Base-by-base conservation (phyloP, 2,113 vertebrate genomes). In the Amphiprion ocellaris region DNA sequence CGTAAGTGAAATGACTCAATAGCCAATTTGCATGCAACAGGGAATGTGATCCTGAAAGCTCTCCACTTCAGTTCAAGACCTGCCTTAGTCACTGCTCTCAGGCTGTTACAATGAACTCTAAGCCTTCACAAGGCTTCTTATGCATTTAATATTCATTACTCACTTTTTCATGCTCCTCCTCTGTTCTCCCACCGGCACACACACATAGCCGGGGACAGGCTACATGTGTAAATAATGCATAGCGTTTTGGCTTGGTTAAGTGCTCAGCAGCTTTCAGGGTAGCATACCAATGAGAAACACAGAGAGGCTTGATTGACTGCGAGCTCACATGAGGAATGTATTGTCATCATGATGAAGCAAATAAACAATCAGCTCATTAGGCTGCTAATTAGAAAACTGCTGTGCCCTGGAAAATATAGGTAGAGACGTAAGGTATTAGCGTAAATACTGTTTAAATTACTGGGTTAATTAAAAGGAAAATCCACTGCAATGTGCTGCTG, bases 221-320 rank as follows among this genome's bases (percentile, higher is more conserved):
- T 54, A n/a, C 16, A 15, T 23, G 81, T 70, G 83, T 92, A 83
- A 92, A 90, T 90, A 90, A 92, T 92, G 80, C 63, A 89, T 74
- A 6, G 26, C 68, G 75, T 68, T 81, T 81, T 46, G 33, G 79
- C 72, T 64, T 77, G 66, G 77, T 84, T 85, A 86, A 90, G 83
- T 80, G 79, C 77, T 73, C 55, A 44, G 59, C 53, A 68, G 73
- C 76, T 66, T 56, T 70, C 26, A 66, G 53, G 55, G 73, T 39
- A 47, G 72, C 72, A 75, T 81, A 37, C 37, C 58, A 67, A 73
- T 64, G 69, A 85, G 56, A 81, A 52, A 47, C 10, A 12, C 41
- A 44, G 21, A 63, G 50, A 50, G 52, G 10, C 52, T 67, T 69
- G 49, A 69, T 77, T 52, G 8, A 73, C 67, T 9, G 16, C 50